A percentile compares a stretch with the other conserved stretches of the same genome.
phyloP scores from a whole-genome alignment of 1,140 invertebrate species.

The Neodiprion lecontei region DNA sequence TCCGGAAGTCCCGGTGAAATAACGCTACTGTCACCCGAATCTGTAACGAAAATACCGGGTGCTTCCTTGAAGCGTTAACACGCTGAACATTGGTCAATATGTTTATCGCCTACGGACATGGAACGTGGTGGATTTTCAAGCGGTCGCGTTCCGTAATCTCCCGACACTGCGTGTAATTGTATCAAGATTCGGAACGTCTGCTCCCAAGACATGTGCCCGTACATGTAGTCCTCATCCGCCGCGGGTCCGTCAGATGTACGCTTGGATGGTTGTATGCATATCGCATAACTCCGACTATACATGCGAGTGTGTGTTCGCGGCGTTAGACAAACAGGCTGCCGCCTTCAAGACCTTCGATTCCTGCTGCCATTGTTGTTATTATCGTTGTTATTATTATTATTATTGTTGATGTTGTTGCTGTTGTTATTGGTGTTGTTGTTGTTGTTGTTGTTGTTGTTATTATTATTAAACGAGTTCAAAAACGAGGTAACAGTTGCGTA shows the following conservation, averaged over 20 bases:
- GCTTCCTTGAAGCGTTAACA: not conserved
- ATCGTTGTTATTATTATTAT: not conserved
- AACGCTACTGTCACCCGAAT: conserved; percentile 58
- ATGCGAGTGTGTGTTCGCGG: no score
- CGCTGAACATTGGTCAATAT: not conserved
- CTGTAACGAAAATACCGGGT: conserved; percentile 33
- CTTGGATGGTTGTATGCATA: no score
- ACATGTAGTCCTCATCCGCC: not conserved
- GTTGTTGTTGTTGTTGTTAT: no score
- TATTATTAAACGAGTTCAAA: not conserved
- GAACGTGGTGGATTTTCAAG: no score
- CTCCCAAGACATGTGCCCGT: not conserved
- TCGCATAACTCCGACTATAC: no score
- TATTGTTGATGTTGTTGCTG: no score
- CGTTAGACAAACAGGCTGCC: no score
- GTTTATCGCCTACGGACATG: no score
- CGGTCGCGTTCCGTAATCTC: no score
- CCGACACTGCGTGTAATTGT: no score
- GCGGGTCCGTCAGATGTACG: no score
- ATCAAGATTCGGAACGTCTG: conserved; percentile 20
- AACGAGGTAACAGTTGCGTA: not conserved
- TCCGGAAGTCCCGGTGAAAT: conserved; percentile 59
- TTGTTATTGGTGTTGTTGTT: no score
- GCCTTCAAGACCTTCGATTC: not conserved
- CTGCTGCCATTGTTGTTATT: not conserved